Evolutionary conservation across 1,140 invertebrate genomes (phyloP).

Genomic region (Drosophila bifasciata): DNA sequence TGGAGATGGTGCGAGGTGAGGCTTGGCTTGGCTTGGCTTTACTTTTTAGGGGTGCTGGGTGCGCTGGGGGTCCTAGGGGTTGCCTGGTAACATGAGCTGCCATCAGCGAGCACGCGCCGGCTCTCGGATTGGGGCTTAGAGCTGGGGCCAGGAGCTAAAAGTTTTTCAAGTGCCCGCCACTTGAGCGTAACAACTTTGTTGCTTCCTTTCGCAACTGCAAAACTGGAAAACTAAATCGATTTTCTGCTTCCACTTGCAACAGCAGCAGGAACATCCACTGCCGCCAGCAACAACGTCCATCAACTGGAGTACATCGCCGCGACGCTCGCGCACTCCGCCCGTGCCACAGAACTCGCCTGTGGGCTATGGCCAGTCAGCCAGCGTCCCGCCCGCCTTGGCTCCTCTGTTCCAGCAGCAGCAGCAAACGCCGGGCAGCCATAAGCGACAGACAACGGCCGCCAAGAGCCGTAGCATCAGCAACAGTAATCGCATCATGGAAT

Average conservation of each 20-base stretch:
- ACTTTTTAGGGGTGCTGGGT: background rate
- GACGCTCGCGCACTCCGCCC: conserved; percentile 67
- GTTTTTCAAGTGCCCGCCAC: conserved; percentile 65
- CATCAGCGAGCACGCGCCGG: conserved; percentile 52
- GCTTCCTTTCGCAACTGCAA: conserved; percentile 38
- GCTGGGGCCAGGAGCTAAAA: conserved; percentile 34
- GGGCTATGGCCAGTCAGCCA: conserved; percentile 56
- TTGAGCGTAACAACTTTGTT: conserved; percentile 65
- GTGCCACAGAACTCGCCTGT: conserved; percentile 77
- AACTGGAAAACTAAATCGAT: conserved; percentile 74
- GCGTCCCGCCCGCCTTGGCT: conserved; percentile 54
- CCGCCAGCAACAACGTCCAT: conserved; percentile 37
- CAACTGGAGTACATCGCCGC: conserved; percentile 64
- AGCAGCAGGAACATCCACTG: conserved; percentile 36
- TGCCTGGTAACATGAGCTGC: conserved; percentile 70
- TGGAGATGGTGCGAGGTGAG: conserved; percentile 17
- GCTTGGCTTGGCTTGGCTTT: background rate
- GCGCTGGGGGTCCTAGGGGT: conserved; percentile 44
- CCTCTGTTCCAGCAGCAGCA: conserved; percentile 63
- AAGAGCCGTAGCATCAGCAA: conserved; percentile 37
- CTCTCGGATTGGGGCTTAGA: conserved; percentile 7
- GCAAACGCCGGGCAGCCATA: conserved; percentile 13
- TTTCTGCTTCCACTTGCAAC: conserved; percentile 58
- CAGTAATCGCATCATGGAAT: conserved; percentile 74
- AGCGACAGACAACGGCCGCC: conserved; percentile 28